Percentiles rank a stretch among this genome's conserved stretches.
These are phyloP conservation scores for Ctenomys sociabilis DNA, from an alignment of 2,113 vertebrate species.

Conservation along the genomic window DNA sequence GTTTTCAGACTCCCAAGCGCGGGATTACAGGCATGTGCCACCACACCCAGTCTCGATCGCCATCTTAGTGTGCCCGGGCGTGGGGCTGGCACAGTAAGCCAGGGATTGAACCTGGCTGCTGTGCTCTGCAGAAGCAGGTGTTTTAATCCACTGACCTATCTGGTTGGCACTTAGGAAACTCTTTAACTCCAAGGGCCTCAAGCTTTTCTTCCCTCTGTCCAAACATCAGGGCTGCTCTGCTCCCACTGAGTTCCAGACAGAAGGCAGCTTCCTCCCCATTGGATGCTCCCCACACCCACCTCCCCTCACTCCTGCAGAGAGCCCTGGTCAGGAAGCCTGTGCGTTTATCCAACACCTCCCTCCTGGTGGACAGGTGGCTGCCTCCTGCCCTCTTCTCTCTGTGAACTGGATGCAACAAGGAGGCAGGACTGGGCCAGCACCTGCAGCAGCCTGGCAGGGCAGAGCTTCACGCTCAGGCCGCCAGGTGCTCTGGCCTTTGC, in stretches of 20 bases:
- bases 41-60: too few relatives aligned
- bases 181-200: neutral
- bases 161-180: neutral
- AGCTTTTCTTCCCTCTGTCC: neutral
- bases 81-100: too few relatives aligned
- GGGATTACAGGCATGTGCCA: too few relatives aligned
- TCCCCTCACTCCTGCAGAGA: neutral
- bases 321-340: fast-evolving
- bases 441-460: neutral
- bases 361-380: neutral
- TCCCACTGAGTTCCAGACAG: neutral
- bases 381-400: neutral
- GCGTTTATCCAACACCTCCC: neutral
- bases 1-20: too few relatives aligned
- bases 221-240: neutral
- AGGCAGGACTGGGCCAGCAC: fast-evolving
- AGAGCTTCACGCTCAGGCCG: neutral
- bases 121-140: too few relatives aligned
- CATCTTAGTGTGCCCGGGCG: too few relatives aligned
- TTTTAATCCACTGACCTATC: too few relatives aligned
- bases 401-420: neutral
- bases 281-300: neutral
- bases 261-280: neutral
- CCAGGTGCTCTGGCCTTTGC: neutral
- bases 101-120: too few relatives aligned